Evolutionary conservation across 1,140 invertebrate genomes (phyloP).

Genomic region (Ylistrum balloti): DNA sequence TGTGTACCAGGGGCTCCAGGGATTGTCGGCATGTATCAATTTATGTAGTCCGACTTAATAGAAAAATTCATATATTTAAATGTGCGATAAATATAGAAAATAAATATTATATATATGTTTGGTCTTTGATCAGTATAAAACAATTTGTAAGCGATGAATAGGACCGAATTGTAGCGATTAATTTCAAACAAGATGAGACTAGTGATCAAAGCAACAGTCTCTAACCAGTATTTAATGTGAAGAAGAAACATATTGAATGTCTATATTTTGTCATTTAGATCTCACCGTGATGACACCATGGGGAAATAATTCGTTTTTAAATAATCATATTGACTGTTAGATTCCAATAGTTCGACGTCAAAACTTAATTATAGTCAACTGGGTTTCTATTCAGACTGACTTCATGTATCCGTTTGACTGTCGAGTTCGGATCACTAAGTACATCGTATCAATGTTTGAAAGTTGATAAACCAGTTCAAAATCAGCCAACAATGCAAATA

Average conservation of each 20-base stretch:
- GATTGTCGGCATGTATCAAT: not conserved
- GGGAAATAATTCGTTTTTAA: slow-evolving; percentile 11
- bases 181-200: not conserved
- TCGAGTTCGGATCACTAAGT: not conserved
- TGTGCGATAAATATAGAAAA: not conserved
- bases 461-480: not conserved
- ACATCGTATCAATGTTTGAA: not conserved
- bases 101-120: not conserved
- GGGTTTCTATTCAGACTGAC: not conserved
- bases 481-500: not conserved
- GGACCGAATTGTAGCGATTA: not conserved
- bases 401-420: not conserved
- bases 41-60: slow-evolving; percentile 25
- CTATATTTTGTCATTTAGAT: not conserved
- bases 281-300: not conserved
- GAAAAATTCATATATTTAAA: slow-evolving; percentile 1
- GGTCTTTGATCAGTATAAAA: slow-evolving; percentile 15
- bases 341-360: not conserved
- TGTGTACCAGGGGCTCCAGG: not conserved
- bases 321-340: slow-evolving; percentile 28
- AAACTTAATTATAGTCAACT: slow-evolving; percentile 30
- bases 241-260: not conserved
- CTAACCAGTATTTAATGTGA: not conserved
- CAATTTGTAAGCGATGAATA: not conserved
- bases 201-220: not conserved